These are phyloP conservation scores for Corythoichthys haematopterus DNA, from an alignment of 2,113 vertebrate genomes.

Conservation along the genomic window DNA sequence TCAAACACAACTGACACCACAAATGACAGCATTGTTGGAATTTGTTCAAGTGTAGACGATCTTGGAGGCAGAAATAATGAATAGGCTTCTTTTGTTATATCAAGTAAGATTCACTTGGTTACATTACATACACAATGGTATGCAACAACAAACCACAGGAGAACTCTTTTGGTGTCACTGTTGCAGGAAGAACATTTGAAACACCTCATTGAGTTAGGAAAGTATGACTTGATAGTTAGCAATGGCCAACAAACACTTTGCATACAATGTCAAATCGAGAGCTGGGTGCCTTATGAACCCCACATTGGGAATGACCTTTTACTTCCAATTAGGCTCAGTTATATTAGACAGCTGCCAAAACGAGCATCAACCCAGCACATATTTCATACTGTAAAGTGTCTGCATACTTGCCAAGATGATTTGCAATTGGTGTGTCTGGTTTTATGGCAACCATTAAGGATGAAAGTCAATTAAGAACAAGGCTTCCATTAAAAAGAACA, in stretches of 20 bases:
- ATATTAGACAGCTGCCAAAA: constrained; percentile 51
- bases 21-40: constrained; percentile 39
- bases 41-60: constrained; percentile 37
- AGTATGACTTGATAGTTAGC: background rate
- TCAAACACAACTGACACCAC: constrained; percentile 25
- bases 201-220: background rate
- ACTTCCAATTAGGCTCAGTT: constrained; percentile 44
- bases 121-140: constrained; percentile 9
- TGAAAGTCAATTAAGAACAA: constrained; percentile 26
- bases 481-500: constrained; percentile 15
- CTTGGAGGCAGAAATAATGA: constrained; percentile 34
- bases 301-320: constrained; percentile 31
- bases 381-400: constrained; percentile 33
- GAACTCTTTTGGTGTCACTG: background rate
- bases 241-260: constrained; percentile 20
- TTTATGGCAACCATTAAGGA: constrained; percentile 35
- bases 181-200: too few species aligned
- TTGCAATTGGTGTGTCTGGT: constrained; percentile 24
- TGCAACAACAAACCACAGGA: constrained; percentile 1
- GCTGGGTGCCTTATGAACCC: background rate
- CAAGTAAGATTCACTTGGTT: constrained; percentile 31
- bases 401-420: constrained; percentile 34
- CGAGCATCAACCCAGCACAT: constrained; percentile 19
- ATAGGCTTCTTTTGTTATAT: constrained; percentile 20
- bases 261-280: constrained; percentile 7